phyloP scores from a whole-genome alignment of 2,113 vertebrate genomes.

The Leiothrix lutea region DNA sequence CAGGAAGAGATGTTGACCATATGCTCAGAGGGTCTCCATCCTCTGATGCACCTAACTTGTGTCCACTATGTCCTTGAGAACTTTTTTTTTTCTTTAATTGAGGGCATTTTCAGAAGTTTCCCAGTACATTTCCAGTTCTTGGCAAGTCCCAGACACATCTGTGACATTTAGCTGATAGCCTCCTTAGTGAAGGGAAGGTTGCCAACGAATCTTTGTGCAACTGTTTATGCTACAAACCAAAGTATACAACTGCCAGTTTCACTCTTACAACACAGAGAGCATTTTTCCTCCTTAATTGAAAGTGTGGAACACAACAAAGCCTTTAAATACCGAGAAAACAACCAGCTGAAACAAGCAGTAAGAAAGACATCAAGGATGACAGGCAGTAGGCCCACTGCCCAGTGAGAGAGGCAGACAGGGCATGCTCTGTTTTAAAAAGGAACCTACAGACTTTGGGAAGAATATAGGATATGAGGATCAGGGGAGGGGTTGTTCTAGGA shows the following conservation, averaged over 20 bases:
- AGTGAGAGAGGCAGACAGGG: background rate
- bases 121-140: conserved; percentile 27
- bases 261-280: conserved; percentile 47
- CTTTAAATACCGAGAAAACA: conserved; percentile 5
- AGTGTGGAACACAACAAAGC: conserved; percentile 30
- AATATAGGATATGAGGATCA: background rate
- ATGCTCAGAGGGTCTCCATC: background rate
- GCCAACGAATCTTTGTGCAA: conserved; percentile 58
- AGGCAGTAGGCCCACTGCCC: conserved; percentile 37
- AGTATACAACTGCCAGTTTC: conserved; percentile 40
- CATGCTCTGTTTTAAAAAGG: background rate
- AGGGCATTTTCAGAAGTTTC: conserved; percentile 37
- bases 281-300: conserved; percentile 59
- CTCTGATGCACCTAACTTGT: background rate
- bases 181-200: conserved; percentile 43
- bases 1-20: background rate
- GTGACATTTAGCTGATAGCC: conserved; percentile 54
- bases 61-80: background rate
- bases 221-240: conserved; percentile 49
- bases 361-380: conserved; percentile 49
- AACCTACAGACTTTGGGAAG: background rate
- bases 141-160: conserved; percentile 23
- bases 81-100: background rate
- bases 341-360: conserved; percentile 44
- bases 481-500: background rate